phyloP scores from a whole-genome alignment of 2,113 vertebrate genomes.

The Erythrocercus mccallii region DNA sequence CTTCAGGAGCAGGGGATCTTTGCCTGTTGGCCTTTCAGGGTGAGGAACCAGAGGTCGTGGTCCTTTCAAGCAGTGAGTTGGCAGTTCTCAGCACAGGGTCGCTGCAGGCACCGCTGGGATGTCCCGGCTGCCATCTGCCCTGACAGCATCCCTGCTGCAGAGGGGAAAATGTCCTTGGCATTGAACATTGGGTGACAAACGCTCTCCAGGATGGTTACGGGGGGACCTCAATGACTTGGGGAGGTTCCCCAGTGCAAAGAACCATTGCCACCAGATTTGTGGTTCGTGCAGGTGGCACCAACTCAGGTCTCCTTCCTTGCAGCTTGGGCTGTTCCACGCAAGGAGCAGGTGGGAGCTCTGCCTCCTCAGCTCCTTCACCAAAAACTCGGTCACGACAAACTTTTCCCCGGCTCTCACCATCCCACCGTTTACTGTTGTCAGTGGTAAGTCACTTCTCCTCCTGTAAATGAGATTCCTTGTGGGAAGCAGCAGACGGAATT shows the following conservation, averaged over 20 bases:
- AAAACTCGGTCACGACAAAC: background rate
- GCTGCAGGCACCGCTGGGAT: fast-evolving
- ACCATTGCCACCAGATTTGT: background rate
- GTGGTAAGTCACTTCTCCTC: background rate
- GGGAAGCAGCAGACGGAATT: slow-evolving; percentile 2
- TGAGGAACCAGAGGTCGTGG: fast-evolving
- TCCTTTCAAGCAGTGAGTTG: background rate
- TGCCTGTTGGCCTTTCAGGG: background rate
- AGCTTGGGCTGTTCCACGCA: background rate
- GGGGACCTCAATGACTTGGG: background rate
- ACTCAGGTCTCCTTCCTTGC: background rate
- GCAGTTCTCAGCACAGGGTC: background rate
- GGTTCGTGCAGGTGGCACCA: background rate
- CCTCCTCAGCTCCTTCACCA: background rate
- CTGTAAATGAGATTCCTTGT: slow-evolving; percentile 11
- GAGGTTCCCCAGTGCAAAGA: background rate
- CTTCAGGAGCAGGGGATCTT: background rate
- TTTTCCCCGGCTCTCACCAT: background rate
- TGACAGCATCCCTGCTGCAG: background rate
- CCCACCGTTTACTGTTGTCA: background rate
- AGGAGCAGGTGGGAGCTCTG: background rate
- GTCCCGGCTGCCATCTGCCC: background rate
- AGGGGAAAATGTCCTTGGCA: background rate
- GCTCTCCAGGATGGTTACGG: fast-evolving
- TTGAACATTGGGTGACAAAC: background rate